Evolutionary conservation across 2,888 invertebrate species (phyloP).

Genomic region (Allophyes oxyacanthae): DNA sequence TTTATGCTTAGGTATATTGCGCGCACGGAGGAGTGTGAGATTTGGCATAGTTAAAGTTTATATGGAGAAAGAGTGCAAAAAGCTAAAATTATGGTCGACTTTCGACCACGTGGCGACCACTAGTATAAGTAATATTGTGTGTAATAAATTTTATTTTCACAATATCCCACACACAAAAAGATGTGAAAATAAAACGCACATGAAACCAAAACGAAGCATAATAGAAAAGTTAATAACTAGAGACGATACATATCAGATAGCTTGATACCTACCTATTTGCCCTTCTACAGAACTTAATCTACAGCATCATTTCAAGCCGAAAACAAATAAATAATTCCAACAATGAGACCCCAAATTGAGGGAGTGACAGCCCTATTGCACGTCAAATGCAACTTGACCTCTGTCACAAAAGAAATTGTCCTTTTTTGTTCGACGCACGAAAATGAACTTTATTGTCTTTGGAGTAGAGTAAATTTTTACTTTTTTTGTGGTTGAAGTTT

Average conservation of each 20-base stretch:
- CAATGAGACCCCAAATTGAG: constrained; percentile 68
- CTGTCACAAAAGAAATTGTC: constrained; percentile 38
- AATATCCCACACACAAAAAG: too few relatives aligned
- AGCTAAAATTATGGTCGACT: too few relatives aligned
- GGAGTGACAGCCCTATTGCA: constrained; percentile 59
- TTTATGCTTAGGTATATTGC: too few relatives aligned
- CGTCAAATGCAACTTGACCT: constrained; percentile 65
- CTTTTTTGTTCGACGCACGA: constrained; percentile 9
- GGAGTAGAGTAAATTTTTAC: neutral
- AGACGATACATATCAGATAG: too few relatives aligned
- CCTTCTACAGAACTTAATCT: constrained; percentile 18
- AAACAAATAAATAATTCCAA: constrained; percentile 72
- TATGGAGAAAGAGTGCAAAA: too few relatives aligned
- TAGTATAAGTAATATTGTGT: too few relatives aligned
- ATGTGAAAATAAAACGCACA: neutral
- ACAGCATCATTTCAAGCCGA: constrained; percentile 42
- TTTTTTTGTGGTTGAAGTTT: constrained; percentile 20
- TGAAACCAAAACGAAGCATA: neutral
- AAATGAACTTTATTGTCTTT: constrained; percentile 1
- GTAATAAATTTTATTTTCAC: too few relatives aligned
- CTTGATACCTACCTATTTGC: neutral
- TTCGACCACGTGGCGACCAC: too few relatives aligned
- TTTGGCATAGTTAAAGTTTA: too few relatives aligned
- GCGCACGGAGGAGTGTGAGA: too few relatives aligned
- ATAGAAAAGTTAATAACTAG: neutral